A percentile compares a stretch with the other conserved stretches of the same genome.
These are phyloP conservation scores for Sternarchorhynchus goeldii DNA, from an alignment of 2,797 vertebrate genomes.

Conservation along the genomic window DNA sequence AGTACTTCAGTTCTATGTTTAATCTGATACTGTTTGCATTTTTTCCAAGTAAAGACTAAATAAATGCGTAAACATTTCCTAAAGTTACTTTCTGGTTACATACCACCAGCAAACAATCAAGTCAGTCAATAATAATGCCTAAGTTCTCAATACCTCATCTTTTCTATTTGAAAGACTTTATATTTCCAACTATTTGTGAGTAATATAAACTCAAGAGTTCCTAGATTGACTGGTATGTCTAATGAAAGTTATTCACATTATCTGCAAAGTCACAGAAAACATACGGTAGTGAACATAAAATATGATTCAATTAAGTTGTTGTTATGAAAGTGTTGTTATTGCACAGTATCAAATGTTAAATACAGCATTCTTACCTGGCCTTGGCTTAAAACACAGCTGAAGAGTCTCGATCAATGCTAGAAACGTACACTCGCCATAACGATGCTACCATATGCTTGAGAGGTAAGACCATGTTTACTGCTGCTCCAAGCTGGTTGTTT, in stretches of 20 bases:
- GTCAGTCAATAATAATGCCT: neutral
- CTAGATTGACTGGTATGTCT: no score
- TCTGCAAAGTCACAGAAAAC: neutral
- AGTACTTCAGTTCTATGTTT: neutral
- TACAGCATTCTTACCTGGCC: slow-evolving; percentile 58
- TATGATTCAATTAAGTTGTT: neutral
- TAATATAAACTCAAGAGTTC: neutral
- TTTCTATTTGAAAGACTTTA: neutral
- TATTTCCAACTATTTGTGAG: neutral
- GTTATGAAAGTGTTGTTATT: slow-evolving; percentile 3
- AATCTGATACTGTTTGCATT: neutral
- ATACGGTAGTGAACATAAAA: neutral
- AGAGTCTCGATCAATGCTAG: slow-evolving; percentile 15
- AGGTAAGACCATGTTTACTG: slow-evolving; percentile 52
- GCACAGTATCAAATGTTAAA: neutral
- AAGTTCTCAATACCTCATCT: neutral
- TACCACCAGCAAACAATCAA: neutral
- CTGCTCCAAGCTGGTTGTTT: slow-evolving; percentile 43
- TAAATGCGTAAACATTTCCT: neutral
- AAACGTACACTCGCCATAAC: slow-evolving; percentile 7
- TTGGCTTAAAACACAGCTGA: slow-evolving; percentile 30
- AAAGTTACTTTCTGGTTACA: neutral
- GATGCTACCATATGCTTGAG: neutral
- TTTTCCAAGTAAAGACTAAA: neutral
- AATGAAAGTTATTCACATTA: neutral